Conservation (phyloP, 2,888 invertebrate genomes). For the Scaptomyza caliginosa region DNA sequence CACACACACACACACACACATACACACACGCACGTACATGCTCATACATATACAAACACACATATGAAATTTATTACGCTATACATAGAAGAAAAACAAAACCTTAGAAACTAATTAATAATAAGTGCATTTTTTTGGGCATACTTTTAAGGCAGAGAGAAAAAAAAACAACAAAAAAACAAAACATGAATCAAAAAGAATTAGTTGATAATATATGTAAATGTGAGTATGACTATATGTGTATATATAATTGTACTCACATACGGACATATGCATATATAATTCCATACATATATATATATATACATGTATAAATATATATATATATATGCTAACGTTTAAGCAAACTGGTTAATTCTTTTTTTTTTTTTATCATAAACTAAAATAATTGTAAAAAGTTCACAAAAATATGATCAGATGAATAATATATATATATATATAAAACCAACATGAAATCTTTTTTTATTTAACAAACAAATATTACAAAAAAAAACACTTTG, state of each 20-base stretch:
- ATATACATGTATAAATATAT: slow-evolving; percentile 8
- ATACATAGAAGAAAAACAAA: slow-evolving; percentile 43
- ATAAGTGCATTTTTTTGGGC: slow-evolving; percentile 67
- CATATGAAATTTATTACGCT: slow-evolving; percentile 50
- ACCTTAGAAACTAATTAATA: slow-evolving; percentile 61
- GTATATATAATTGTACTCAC: slow-evolving; percentile 23
- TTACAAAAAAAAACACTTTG: not conserved
- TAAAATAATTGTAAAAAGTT: slow-evolving; percentile 79
- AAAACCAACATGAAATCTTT: slow-evolving; percentile 9
- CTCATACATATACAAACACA: slow-evolving; percentile 14
- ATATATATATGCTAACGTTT: slow-evolving; percentile 48
- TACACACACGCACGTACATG: not conserved
- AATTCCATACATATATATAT: slow-evolving; percentile 17
- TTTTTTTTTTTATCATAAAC: slow-evolving; percentile 70
- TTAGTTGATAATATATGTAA: slow-evolving; percentile 69
- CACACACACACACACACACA: slow-evolving; percentile 9
- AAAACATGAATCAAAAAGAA: slow-evolving; percentile 31
- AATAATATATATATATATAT: slow-evolving; percentile 74
- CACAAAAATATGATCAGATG: slow-evolving; percentile 78
- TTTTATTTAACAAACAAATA: slow-evolving; percentile 17
- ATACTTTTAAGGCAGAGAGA: slow-evolving; percentile 55
- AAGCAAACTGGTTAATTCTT: slow-evolving; percentile 76
- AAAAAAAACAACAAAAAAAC: too few relatives aligned
- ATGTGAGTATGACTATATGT: slow-evolving; percentile 53
- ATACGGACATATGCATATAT: slow-evolving; percentile 32